A percentile compares a stretch with the other conserved stretches of the same genome.
Conservation (phyloP, 2,888 invertebrate species). For the Liposcelis brunnea region DNA sequence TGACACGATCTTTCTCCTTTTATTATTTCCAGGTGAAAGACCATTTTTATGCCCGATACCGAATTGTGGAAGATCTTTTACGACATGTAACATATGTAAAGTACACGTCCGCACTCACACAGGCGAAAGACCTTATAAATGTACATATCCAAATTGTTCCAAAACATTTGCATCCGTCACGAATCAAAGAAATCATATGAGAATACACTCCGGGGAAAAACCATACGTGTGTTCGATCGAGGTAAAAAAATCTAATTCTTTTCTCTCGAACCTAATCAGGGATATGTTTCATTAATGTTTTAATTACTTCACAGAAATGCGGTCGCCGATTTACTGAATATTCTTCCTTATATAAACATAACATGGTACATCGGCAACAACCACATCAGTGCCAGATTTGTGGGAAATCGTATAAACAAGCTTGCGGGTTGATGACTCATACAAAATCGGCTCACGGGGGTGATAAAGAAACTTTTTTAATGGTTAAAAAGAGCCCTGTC, state of each 20-base stretch:
- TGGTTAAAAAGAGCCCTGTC: too few relatives aligned
- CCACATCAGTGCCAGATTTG: conserved; percentile 40
- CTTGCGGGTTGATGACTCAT: conserved; percentile 41
- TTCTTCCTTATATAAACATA: conserved; percentile 49
- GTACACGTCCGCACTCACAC: conserved; percentile 49
- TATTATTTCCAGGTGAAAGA: conserved; percentile 20
- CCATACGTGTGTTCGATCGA: conserved; percentile 41
- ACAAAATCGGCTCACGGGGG: conserved; percentile 37
- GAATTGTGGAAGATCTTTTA: conserved; percentile 45
- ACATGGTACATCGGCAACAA: conserved; percentile 39
- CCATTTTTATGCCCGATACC: conserved; percentile 22
- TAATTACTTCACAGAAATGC: conserved; percentile 30
- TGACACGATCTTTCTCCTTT: too few relatives aligned
- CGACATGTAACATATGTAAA: conserved; percentile 49
- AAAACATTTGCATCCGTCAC: conserved; percentile 49
- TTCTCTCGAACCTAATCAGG: background rate
- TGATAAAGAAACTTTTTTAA: too few relatives aligned
- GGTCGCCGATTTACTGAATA: conserved; percentile 50
- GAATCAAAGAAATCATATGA: conserved; percentile 48
- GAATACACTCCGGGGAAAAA: conserved; percentile 51
- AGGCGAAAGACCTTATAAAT: conserved; percentile 46
- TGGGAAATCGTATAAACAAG: conserved; percentile 39
- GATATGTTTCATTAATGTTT: conserved; percentile 1
- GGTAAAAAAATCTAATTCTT: background rate
- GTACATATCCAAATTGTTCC: conserved; percentile 37